Evolutionary conservation across 1,140 invertebrate species (phyloP), one percentile per base, ranked within the genome.

Genomic region (Drosophila carrolli): DNA sequence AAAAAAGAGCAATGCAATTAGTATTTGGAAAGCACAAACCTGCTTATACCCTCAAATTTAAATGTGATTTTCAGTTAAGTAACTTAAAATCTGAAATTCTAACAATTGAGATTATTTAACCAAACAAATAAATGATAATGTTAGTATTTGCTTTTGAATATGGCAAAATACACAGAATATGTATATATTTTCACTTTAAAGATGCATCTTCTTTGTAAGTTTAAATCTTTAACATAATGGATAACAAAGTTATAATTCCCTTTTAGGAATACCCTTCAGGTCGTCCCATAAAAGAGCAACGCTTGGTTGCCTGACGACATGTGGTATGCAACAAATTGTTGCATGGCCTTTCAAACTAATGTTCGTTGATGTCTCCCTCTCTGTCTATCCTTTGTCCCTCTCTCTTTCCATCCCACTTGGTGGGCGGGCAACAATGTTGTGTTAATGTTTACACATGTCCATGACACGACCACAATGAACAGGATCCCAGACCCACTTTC

Each of bases 401-500:
- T 23, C 13, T 41, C 46, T 55, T 16, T 43, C 9, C 29, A 9
- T 48, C 23, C 41, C 19, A 16, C 5, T 54, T 10, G 59, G 29
- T 47, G 60, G 19, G 48, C 9, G 62, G 41, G 38, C 65, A 83
- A 80, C 83, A 88, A 83, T 89, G 83, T 88, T 89, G 80, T 77
- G 80, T 72, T 74, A 74, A 85, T 88, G 79, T 77, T 89, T 89
- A 89, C 83, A 88, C 83, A 89, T 89, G 71, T 66, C 68, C 66
- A 75, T 89, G 83, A 88, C 83, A 88, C 60, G 53, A 71, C 84
- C 84, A 88, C 80, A 89, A 89, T 89, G 83, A 78, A 82, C 61
- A 68, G 67, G 50, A 59, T 60, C 60, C 75, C 86, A 55, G 37
- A 32, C 13, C 46, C 50, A 65, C 2, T 53, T 61, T 53, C 48